phyloP scores from a whole-genome alignment of 1,140 invertebrate species.

The Psix sp. region DNA sequence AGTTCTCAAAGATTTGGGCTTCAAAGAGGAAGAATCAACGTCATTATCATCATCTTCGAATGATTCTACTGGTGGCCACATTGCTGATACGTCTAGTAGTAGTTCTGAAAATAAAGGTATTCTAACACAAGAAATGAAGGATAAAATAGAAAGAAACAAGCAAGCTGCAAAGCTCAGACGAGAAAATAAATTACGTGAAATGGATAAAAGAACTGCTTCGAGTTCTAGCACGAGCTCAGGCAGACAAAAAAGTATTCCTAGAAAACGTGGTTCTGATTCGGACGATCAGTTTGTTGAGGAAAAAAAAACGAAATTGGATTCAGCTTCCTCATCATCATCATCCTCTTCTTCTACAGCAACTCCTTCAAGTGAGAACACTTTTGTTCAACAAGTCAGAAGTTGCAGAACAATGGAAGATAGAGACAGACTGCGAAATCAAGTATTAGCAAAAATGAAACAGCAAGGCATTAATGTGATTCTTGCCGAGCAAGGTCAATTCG shows the following conservation, averaged over 20 bases:
- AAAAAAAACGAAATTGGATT: slow-evolving; percentile 20
- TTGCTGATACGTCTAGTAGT: slow-evolving; percentile 27
- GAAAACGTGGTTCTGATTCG: slow-evolving; percentile 22
- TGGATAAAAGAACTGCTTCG: slow-evolving; percentile 51
- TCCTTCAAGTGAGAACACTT: slow-evolving; percentile 12
- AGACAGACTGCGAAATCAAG: slow-evolving; percentile 56
- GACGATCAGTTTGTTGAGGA: not conserved
- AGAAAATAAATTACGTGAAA: slow-evolving; percentile 57
- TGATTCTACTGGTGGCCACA: slow-evolving; percentile 10
- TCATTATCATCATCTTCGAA: slow-evolving; percentile 18
- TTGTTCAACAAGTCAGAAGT: slow-evolving; percentile 6
- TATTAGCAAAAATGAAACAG: slow-evolving; percentile 61
- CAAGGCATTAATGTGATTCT: slow-evolving; percentile 58
- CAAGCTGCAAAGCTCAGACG: slow-evolving; percentile 35
- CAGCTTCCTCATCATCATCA: not conserved
- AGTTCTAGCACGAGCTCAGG: slow-evolving; percentile 10
- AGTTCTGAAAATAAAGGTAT: slow-evolving; percentile 17
- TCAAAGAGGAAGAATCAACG: slow-evolving; percentile 57
- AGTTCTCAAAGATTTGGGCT: slow-evolving; percentile 61
- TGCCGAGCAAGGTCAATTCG: slow-evolving; percentile 78
- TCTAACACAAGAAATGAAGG: slow-evolving; percentile 48
- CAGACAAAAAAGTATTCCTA: not conserved
- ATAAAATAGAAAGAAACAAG: slow-evolving; percentile 64
- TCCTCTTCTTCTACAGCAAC: slow-evolving; percentile 6
- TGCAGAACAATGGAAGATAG: slow-evolving; percentile 42